Conservation (phyloP, 2,888 invertebrate species). For the Catocala nupta region DNA sequence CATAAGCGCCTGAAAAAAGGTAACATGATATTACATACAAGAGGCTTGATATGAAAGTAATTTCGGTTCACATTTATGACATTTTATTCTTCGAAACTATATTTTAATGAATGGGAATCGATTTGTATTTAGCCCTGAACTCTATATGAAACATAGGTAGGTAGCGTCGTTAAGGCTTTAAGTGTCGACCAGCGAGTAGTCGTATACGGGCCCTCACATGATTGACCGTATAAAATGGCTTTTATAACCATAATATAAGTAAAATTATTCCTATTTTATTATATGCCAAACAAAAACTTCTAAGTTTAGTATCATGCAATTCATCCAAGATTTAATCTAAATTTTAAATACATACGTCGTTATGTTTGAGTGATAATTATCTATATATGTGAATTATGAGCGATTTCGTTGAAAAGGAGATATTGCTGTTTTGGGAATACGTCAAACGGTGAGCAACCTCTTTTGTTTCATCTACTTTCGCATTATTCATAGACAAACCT, state of each 20-base stretch:
- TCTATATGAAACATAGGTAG: conserved; percentile 57
- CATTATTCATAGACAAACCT: conserved; percentile 9
- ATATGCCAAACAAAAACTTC: conserved; percentile 5
- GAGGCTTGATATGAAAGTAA: conserved; percentile 11
- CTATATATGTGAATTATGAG: conserved; percentile 59
- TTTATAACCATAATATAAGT: conserved; percentile 19
- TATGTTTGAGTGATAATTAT: conserved; percentile 40
- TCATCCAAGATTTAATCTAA: conserved; percentile 36
- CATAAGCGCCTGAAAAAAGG: not conserved
- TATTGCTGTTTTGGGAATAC: conserved; percentile 82
- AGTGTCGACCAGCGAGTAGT: conserved; percentile 63
- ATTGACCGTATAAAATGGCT: conserved; percentile 53
- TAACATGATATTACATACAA: conserved; percentile 1
- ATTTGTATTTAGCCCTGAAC: conserved; percentile 81
- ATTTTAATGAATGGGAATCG: conserved; percentile 70
- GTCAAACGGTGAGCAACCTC: conserved; percentile 75
- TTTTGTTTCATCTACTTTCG: conserved; percentile 3
- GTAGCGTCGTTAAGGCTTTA: conserved; percentile 51
- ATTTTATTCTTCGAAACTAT: conserved; percentile 40
- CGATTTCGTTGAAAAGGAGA: conserved; percentile 73
- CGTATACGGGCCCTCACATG: conserved; percentile 56
- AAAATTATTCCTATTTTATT: too few relatives aligned
- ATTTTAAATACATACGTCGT: conserved; percentile 30
- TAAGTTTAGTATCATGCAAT: conserved; percentile 21
- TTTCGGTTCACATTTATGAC: conserved; percentile 21